Percentiles rank a stretch among this genome's conserved stretches.
Conservation (phyloP, 2,113 vertebrate genomes). For the Sphaerodactylus townsendi region DNA sequence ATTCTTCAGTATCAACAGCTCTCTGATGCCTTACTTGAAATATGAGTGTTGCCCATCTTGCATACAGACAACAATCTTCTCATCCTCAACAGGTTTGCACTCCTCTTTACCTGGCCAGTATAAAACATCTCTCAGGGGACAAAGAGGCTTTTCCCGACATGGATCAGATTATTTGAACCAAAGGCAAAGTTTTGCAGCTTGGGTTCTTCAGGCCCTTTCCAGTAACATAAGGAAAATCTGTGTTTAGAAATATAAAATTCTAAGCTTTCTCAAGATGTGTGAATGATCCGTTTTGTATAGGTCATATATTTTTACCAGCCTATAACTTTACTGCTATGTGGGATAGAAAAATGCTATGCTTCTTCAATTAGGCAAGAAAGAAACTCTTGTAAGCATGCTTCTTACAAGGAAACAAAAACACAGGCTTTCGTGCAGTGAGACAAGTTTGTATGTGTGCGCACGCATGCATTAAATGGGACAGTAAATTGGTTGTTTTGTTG, state of each 20-base stretch:
- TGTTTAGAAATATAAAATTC: constrained; percentile 37
- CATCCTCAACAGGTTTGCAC: constrained; percentile 57
- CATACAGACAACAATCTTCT: too few relatives aligned
- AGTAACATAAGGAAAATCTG: constrained; percentile 29
- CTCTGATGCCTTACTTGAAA: constrained; percentile 30
- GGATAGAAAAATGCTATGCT: background rate
- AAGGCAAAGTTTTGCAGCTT: constrained; percentile 47
- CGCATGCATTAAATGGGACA: background rate
- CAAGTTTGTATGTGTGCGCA: constrained; percentile 5
- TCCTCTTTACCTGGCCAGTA: constrained; percentile 59
- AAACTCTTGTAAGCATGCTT: background rate
- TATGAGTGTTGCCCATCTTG: too few relatives aligned
- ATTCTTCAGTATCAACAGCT: constrained; percentile 36
- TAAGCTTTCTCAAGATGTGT: constrained; percentile 4
- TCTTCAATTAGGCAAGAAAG: constrained; percentile 21
- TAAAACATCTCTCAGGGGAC: constrained; percentile 36
- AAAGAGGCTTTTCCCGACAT: constrained; percentile 47
- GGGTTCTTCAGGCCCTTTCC: constrained; percentile 56
- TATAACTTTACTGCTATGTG: background rate
- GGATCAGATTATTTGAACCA: too few relatives aligned
- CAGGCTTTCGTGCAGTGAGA: background rate
- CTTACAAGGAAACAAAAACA: constrained; percentile 37
- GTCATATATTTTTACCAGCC: background rate
- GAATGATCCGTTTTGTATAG: background rate
- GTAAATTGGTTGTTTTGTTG: background rate